Base-by-base conservation (phyloP, 2,113 vertebrate species). In the Tricholaema leucomelas region DNA sequence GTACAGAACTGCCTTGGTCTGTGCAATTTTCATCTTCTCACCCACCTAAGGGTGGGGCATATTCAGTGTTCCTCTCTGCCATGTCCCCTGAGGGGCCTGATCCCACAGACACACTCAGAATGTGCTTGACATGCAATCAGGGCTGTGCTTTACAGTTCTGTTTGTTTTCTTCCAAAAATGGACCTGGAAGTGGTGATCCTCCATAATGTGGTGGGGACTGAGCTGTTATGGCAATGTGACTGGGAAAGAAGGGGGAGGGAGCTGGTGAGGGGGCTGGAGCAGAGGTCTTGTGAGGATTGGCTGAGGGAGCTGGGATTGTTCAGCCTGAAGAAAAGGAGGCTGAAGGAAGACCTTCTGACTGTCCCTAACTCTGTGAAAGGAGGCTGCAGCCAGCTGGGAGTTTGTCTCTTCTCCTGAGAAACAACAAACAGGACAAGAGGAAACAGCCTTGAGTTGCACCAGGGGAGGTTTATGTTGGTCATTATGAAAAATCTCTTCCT, bases 1-100 rank as follows among this genome's bases (percentile, higher is more conserved):
- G 87, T 92, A 79, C 71, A 72, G 90, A 92, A 56, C 74, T 52
- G 81, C 54, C 87, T 79, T 6, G 3, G 52, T 5, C 80, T 25
- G 38, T 42, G 81, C 70, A 85, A 75, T 81, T 84, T 60, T 64
- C 74, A 56, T 56, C 70, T 78, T 92, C 75, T 89, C 90, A 58
- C 55, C 54, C 63, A 72, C 48, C 50, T 74, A 17, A 31, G 75
- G 74, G 90, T 91, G 92, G n/a, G 35, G 67, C 5, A 0, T 31
- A 14, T 33, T 78, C 1, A 4, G 9, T 81, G 75, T 78, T 78
- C 81, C 74, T 46, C 18, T 19, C 81, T 84, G 65, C 66, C 10
- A 0, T 20, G 23, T 48, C 10, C 74, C 83, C 35, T 2, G 14
- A 69, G 20, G 59, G 7, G 9, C 27, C 44, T 23, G 59, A 42